A percentile compares a stretch with the other conserved stretches of the same genome.
Evolutionary conservation across 2,888 invertebrate genomes (phyloP).

Genomic region (Patella ulyssiponensis): DNA sequence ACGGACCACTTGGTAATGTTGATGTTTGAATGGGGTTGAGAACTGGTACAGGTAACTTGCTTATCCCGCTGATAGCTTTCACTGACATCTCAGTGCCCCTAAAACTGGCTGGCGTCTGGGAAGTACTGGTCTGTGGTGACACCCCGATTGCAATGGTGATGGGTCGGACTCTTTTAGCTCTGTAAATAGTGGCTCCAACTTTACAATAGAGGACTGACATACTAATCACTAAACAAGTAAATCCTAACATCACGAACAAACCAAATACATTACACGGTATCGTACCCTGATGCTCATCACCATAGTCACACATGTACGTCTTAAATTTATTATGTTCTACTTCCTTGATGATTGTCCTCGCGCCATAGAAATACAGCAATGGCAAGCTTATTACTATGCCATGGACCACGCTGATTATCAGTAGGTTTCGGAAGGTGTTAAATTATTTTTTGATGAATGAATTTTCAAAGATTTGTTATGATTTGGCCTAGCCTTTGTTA

Average conservation of each 20-base stretch:
- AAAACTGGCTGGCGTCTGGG: too few species aligned
- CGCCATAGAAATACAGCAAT: slow-evolving; percentile 45
- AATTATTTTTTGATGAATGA: too few species aligned
- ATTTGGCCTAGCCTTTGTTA: too few species aligned
- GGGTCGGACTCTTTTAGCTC: not conserved
- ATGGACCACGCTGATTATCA: slow-evolving; percentile 8
- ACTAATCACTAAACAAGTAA: slow-evolving; percentile 24
- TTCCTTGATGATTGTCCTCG: slow-evolving; percentile 10
- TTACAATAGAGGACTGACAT: slow-evolving; percentile 36
- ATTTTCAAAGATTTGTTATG: too few species aligned
- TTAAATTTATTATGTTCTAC: slow-evolving; percentile 8
- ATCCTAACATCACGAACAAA: slow-evolving; percentile 28
- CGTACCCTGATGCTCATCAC: slow-evolving; percentile 31
- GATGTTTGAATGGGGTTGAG: not conserved
- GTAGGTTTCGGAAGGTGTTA: slow-evolving; percentile 18
- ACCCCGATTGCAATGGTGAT: not conserved
- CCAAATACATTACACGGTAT: slow-evolving; percentile 23
- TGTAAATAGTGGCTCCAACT: slow-evolving; percentile 36
- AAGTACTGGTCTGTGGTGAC: too few species aligned
- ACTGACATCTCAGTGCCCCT: too few species aligned
- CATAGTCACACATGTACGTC: slow-evolving; percentile 41
- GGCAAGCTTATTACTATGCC: slow-evolving; percentile 30
- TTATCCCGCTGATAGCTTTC: too few species aligned
- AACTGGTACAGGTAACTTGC: not conserved
- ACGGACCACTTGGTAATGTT: not conserved